Evolutionary conservation across 2,888 invertebrate genomes (phyloP).

Genomic region (Tenthredo livida): DNA sequence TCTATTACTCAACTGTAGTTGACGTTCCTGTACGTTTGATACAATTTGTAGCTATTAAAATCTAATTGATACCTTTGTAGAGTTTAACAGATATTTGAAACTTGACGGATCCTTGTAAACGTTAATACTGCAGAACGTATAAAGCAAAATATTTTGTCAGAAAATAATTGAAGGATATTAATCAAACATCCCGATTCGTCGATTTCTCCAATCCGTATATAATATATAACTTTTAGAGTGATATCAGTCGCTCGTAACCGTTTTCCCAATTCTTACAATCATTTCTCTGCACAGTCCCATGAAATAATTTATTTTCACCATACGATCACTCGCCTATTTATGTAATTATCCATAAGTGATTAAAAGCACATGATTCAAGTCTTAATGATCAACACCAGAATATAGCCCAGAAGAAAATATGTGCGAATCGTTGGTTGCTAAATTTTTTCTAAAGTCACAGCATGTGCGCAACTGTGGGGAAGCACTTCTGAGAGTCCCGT

Average conservation of each 20-base stretch:
- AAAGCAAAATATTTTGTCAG: neutral
- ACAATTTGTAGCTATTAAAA: conserved; percentile 21
- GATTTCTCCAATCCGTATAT: no score
- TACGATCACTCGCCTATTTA: neutral
- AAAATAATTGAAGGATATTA: neutral
- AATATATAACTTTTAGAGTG: neutral
- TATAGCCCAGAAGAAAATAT: neutral
- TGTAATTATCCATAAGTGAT: neutral
- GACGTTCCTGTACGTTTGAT: neutral
- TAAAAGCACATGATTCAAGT: neutral
- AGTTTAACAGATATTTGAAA: conserved; percentile 6
- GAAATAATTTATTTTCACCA: neutral
- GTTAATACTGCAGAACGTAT: neutral
- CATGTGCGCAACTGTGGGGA: neutral
- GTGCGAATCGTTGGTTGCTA: neutral
- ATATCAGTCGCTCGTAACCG: neutral
- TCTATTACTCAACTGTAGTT: neutral
- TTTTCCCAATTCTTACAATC: neutral
- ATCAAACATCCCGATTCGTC: neutral
- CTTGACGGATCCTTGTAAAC: neutral
- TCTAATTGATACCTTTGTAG: conserved; percentile 16
- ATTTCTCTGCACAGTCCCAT: neutral
- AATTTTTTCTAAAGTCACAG: neutral
- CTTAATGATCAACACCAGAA: neutral
- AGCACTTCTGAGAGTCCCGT: neutral